phyloP scores from a whole-genome alignment of 1,140 invertebrate species.

The Pygmarrhopalites habei region DNA sequence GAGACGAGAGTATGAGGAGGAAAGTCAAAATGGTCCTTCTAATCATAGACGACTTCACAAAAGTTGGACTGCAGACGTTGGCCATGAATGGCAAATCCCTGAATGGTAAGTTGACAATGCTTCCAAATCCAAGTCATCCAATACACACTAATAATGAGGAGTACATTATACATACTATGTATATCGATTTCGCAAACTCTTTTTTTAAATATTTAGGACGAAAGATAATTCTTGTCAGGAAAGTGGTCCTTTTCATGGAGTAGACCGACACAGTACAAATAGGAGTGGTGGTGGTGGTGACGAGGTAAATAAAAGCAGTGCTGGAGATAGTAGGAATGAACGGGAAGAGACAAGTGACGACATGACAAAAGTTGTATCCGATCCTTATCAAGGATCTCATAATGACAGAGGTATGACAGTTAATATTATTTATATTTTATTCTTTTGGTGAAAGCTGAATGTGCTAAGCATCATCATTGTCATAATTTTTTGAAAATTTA shows the following conservation, averaged over 20 bases:
- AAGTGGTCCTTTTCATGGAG: slow-evolving; percentile 70
- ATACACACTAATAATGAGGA: too few relatives aligned
- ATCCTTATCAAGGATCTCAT: slow-evolving; percentile 38
- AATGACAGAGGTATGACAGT: slow-evolving; percentile 32
- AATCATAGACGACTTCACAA: slow-evolving; percentile 49
- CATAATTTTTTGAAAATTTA: too few relatives aligned
- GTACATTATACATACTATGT: too few relatives aligned
- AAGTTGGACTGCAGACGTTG: slow-evolving; percentile 61
- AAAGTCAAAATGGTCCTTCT: slow-evolving; percentile 56
- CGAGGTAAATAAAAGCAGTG: not conserved
- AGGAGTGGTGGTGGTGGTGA: not conserved
- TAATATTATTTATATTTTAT: not conserved
- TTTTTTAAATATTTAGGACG: slow-evolving; percentile 49
- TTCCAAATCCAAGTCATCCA: slow-evolving; percentile 14
- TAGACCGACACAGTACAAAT: slow-evolving; percentile 48
- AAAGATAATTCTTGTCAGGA: slow-evolving; percentile 65
- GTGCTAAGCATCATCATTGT: too few relatives aligned
- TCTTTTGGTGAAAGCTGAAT: too few relatives aligned
- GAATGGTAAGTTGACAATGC: slow-evolving; percentile 56
- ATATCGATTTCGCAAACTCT: too few relatives aligned
- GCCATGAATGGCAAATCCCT: slow-evolving; percentile 57
- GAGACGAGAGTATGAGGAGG: slow-evolving; percentile 52
- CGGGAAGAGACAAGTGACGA: slow-evolving; percentile 13
- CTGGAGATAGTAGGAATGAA: not conserved
- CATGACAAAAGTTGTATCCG: slow-evolving; percentile 28